Base-by-base conservation (phyloP, 2,888 invertebrate genomes). In the Erannis defoliaria region DNA sequence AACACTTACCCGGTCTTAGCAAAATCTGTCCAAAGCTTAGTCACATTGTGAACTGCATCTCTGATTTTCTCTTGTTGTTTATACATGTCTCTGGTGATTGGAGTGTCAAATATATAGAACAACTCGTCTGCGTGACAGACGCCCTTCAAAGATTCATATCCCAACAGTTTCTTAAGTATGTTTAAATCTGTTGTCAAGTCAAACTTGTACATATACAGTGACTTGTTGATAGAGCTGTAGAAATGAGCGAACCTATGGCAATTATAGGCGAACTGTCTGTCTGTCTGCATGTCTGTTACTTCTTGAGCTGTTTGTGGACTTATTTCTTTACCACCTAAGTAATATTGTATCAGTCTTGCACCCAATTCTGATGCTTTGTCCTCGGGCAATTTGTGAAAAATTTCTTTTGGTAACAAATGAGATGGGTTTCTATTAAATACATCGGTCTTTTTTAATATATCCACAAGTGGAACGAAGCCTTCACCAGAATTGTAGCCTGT, bases 61-160 rank as follows among this genome's bases (percentile, higher is more conserved):
- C 84, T 84, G 2, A 82, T 55, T 6, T 78, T 68, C 2, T 83
- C 78, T 16, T 81, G 78, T 2, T 78, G 68, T 54, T 73, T 68
- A 23, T 86, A 88, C n/a, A 76, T 73, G 37, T 88, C 80, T 53
- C 81, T 81, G 35, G 85, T 87, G 1, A 73, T 62, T 9, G 80
- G 77, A 38, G 81, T 83, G 43, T 84, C 88, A 54, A 93, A 94
- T 4, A 90, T 37, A 68, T 93, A 94, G 40, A 85, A 86, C n/a
- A 93, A 18, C 1, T 94, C 94, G 58, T 94, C 94, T 0, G 85
- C 89, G 45, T 94, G 94, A 26, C 84, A 81, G 0, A 85, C 89
- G 0, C 93, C 94, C 74, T 78, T 70, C 29, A 82, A 57, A 1
- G 77, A 42, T 0, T 5, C 16, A 26, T 14, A 46, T 2, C 77